Conservation (phyloP, 2,797 vertebrate species). For the Sebastes hubbsi region DNA sequence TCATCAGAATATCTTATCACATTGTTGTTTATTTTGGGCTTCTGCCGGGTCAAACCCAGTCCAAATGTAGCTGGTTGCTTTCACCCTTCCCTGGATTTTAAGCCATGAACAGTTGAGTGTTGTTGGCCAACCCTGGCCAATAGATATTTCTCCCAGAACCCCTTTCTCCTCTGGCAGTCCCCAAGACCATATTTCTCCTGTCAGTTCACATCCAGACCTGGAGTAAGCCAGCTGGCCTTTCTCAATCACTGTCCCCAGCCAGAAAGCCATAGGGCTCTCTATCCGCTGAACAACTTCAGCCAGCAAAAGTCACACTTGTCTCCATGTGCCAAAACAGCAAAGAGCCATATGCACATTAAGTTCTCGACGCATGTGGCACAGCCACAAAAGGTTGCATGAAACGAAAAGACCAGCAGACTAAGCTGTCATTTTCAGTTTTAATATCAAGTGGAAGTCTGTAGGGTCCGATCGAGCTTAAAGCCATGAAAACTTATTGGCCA, state of each 20-base stretch:
- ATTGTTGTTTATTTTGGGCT: slow-evolving; percentile 6
- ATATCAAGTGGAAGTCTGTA: slow-evolving; percentile 2
- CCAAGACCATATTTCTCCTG: slow-evolving; percentile 76
- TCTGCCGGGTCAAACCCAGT: background rate
- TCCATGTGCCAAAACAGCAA: slow-evolving; percentile 60
- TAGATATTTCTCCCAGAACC: slow-evolving; percentile 60
- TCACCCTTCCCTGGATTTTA: slow-evolving; percentile 27
- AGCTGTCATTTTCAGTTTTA: slow-evolving; percentile 25
- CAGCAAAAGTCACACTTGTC: slow-evolving; percentile 58
- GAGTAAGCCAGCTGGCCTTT: slow-evolving; percentile 77
- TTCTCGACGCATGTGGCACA: slow-evolving; percentile 51
- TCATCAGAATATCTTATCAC: slow-evolving; percentile 4
- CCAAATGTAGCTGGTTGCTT: slow-evolving; percentile 12
- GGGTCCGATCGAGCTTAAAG: slow-evolving; percentile 1
- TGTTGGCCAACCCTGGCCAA: slow-evolving; percentile 54
- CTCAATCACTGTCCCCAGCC: slow-evolving; percentile 61
- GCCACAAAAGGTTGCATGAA: slow-evolving; percentile 44
- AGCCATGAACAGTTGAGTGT: slow-evolving; percentile 45
- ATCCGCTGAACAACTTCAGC: slow-evolving; percentile 52
- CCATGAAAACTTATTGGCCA: slow-evolving; percentile 11
- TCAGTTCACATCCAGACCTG: slow-evolving; percentile 70
- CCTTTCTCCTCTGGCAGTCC: slow-evolving; percentile 74
- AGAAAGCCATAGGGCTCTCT: slow-evolving; percentile 69
- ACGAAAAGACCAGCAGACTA: slow-evolving; percentile 3
- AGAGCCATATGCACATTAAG: slow-evolving; percentile 61